Conservation (phyloP, 2,113 vertebrate genomes). For the Petromus typicus region DNA sequence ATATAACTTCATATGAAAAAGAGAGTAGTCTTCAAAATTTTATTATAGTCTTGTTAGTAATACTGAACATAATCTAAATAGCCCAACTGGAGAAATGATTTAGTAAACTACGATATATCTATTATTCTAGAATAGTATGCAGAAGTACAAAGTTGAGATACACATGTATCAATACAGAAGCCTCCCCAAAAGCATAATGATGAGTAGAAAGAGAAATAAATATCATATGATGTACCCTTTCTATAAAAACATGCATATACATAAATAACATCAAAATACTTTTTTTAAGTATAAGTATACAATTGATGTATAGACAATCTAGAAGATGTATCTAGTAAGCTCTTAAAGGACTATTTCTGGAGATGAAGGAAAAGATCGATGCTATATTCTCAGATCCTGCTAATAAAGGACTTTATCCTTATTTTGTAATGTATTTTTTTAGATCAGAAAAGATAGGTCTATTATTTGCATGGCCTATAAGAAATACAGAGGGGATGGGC, state of each 20-base stretch:
- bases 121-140: not conserved
- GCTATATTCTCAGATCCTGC: not conserved
- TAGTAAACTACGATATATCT: not conserved
- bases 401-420: not conserved
- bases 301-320: not conserved
- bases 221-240: not conserved
- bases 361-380: not conserved
- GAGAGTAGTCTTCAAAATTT: not conserved
- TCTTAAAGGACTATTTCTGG: not conserved
- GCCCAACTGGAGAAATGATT: not conserved
- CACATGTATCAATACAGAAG: not conserved
- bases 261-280: not conserved
- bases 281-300: not conserved
- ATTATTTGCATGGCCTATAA: not conserved
- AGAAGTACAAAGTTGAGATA: not conserved
- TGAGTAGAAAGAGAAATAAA: not conserved
- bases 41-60: not conserved
- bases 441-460: not conserved
- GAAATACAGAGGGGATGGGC: not conserved
- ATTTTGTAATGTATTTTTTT: not conserved
- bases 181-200: not conserved
- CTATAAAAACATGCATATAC: not conserved
- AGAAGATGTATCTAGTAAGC: not conserved
- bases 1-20: not conserved
- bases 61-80: not conserved